These are phyloP conservation scores for Boloria selene DNA, from an alignment of 2,888 invertebrate genomes.

Conservation along the genomic window DNA sequence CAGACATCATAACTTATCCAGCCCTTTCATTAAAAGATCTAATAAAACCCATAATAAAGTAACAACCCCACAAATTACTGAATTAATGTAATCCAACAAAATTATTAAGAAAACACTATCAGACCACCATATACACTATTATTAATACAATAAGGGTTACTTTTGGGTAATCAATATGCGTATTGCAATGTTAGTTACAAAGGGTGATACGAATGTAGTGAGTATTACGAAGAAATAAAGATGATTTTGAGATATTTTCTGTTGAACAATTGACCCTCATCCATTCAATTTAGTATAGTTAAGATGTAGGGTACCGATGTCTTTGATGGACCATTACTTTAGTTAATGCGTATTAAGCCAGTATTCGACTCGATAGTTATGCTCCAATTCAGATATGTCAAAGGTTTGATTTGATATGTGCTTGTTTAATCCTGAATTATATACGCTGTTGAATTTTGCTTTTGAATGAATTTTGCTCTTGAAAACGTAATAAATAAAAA, in stretches of 20 bases:
- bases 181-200: slow-evolving; percentile 25
- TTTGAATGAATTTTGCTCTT: no score
- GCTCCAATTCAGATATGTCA: slow-evolving; percentile 10
- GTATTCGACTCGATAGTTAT: slow-evolving; percentile 15
- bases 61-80: slow-evolving; percentile 44
- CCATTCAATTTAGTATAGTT: slow-evolving; percentile 58
- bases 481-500: neutral
- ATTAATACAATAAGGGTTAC: neutral
- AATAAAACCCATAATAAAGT: slow-evolving; percentile 51
- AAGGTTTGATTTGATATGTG: slow-evolving; percentile 7
- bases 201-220: slow-evolving; percentile 12
- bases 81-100: slow-evolving; percentile 29
- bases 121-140: slow-evolving; percentile 28
- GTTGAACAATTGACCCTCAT: slow-evolving; percentile 65
- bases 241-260: slow-evolving; percentile 27
- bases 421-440: neutral
- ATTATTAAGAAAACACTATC: slow-evolving; percentile 14
- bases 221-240: slow-evolving; percentile 26
- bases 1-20: slow-evolving; percentile 34
- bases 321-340: slow-evolving; percentile 55
- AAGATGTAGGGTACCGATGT: slow-evolving; percentile 58
- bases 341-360: slow-evolving; percentile 50
- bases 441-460: neutral
- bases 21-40: slow-evolving; percentile 39
- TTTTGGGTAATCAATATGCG: slow-evolving; percentile 13